A percentile compares a stretch with the other conserved stretches of the same genome.
phyloP scores from a whole-genome alignment of 2,888 invertebrate genomes.

The Drosophila prolongata region DNA sequence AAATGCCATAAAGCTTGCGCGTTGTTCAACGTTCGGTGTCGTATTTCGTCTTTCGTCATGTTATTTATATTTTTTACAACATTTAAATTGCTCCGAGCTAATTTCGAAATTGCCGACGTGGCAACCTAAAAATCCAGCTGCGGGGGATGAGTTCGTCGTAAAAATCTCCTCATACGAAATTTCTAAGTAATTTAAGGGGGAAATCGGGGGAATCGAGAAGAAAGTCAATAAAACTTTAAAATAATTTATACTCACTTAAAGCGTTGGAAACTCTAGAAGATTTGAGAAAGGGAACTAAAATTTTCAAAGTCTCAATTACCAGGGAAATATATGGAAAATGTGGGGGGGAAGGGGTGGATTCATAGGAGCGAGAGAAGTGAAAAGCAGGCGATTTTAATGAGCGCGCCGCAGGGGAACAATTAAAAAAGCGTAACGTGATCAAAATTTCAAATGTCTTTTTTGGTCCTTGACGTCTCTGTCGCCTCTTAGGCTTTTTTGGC shows the following conservation, averaged over 20 bases:
- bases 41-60: constrained; percentile 52
- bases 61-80: constrained; percentile 66
- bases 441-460: constrained; percentile 74
- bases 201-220: background rate
- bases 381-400: constrained; percentile 56
- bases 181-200: background rate
- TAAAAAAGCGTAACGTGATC: constrained; percentile 80
- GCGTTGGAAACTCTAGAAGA: constrained; percentile 34
- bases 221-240: constrained; percentile 70
- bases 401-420: constrained; percentile 79
- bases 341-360: too few relatives aligned
- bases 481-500: constrained; percentile 42
- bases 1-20: constrained; percentile 43
- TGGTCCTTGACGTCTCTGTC: constrained; percentile 70
- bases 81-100: constrained; percentile 70
- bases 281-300: constrained; percentile 11
- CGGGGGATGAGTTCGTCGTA: constrained; percentile 9
- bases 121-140: constrained; percentile 36
- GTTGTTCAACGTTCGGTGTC: constrained; percentile 26
- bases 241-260: constrained; percentile 52
- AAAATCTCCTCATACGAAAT: constrained; percentile 33
- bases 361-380: background rate
- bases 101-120: constrained; percentile 63
- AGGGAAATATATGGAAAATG: constrained; percentile 13
- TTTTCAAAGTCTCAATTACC: constrained; percentile 68